Base-by-base conservation (phyloP, 1,140 invertebrate species). In the Ceratitis capitata region DNA sequence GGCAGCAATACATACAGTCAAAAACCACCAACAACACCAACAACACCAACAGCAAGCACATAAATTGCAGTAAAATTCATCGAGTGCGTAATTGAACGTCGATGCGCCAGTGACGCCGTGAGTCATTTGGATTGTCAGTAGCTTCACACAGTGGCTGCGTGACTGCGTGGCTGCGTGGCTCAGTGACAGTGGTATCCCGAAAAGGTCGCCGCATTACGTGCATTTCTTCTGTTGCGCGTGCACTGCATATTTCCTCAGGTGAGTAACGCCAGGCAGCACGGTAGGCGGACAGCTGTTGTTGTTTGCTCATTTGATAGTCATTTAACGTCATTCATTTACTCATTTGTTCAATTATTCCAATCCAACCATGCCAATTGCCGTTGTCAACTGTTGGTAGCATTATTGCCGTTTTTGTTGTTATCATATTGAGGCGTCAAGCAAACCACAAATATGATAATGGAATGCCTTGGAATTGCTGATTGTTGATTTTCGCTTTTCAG, bases 281-380 rank as follows among this genome's bases (percentile, higher is more conserved):
- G 3, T 39, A 78, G 39, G 6, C 69, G 35, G 16, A 12, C 32
- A 23, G 39, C 12, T 32, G 14, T 61, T 29, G 61, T 69, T 69
- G 35, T 39, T 69, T 78, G 69, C 39, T n/a, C 26, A 45, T 78
- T 78, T 78, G n/a, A 45, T 42, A 23, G 39, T 78, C 69, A 23
- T 45, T 78, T 78, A 78, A 78, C 35, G 69, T 45, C 69, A 45
- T 78, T 78, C 39, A 78, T 78, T 42, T n/a, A 78, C n/a, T 42
- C 69, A 78, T 78, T 78, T n/a, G 19, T n/a, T 78, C 39, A 45
- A 78, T 78, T 78, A 45, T 3, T 45, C 29, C 61, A 23, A 45
- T 23, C n/a, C n/a, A n/a, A n/a, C 29, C 61, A 23, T n/a, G 19
- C 51, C 51, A 23, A n/a, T 23, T 53, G 51, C 39, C 42, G 26